phyloP scores from a whole-genome alignment of 2,797 vertebrate genomes.

The Eulemur rubriventer region DNA sequence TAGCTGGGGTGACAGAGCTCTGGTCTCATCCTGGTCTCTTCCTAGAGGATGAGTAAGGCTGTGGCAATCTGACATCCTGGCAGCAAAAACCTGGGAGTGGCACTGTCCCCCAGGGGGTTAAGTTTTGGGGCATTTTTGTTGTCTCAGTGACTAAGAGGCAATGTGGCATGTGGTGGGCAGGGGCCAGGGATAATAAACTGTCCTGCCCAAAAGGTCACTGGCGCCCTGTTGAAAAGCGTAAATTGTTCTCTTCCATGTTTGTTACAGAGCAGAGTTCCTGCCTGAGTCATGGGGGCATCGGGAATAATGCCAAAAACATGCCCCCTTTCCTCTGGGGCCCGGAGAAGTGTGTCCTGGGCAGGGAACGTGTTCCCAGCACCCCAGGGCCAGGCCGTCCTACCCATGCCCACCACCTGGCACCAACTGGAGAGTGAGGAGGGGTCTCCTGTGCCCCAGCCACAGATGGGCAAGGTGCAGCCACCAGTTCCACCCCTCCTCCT shows the following conservation, averaged over 20 bases:
- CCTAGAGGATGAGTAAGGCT: background rate
- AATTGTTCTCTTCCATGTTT: background rate
- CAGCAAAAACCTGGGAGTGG: background rate
- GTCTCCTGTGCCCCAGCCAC: background rate
- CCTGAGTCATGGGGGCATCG: background rate
- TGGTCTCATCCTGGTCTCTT: background rate
- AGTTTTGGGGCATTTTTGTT: background rate
- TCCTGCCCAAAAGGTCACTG: background rate
- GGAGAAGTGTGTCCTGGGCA: background rate
- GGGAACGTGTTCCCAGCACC: background rate
- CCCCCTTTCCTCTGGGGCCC: background rate
- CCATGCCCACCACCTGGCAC: background rate
- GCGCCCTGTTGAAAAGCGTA: background rate
- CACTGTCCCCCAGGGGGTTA: background rate
- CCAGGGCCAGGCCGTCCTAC: fast-evolving
- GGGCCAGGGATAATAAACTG: background rate
- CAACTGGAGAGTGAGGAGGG: background rate
- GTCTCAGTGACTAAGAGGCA: background rate
- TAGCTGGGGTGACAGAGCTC: background rate
- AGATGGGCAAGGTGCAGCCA: background rate
- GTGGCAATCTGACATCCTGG: background rate
- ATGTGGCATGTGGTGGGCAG: background rate
- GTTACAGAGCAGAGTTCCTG: background rate
- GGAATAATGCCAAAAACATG: background rate
- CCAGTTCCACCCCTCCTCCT: background rate